Conservation (phyloP, 2,888 invertebrate species). For the Pristionchus exspectatus region DNA sequence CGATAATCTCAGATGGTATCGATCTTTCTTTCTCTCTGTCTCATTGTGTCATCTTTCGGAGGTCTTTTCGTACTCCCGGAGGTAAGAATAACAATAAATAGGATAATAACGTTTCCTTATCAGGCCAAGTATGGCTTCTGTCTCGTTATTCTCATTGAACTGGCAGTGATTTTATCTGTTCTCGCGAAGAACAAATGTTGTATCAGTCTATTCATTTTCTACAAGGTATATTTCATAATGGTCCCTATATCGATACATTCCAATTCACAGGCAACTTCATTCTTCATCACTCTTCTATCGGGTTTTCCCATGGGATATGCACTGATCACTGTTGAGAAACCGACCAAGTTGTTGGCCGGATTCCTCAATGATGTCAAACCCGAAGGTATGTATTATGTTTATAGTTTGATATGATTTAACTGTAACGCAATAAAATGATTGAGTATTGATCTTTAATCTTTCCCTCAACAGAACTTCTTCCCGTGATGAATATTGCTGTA, state of each 20-base stretch:
- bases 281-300: neutral
- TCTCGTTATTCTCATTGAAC: neutral
- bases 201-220: neutral
- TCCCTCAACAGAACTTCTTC: neutral
- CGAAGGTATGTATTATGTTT: neutral
- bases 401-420: too few species aligned
- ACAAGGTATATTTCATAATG: neutral
- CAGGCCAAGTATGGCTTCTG: neutral
- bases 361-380: neutral
- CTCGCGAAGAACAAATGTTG: neutral
- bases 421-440: neutral
- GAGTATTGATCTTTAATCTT: neutral
- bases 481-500: neutral
- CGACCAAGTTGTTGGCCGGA: neutral
- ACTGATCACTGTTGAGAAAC: slow-evolving; percentile 3
- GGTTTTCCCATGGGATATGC: neutral
- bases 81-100: neutral
- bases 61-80: neutral
- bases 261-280: neutral
- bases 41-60: neutral
- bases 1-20: neutral
- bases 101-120: neutral
- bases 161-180: neutral
- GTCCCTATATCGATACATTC: neutral
- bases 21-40: neutral